Conservation (phyloP, 1,140 invertebrate genomes). For the Macrobrachium nipponense region DNA sequence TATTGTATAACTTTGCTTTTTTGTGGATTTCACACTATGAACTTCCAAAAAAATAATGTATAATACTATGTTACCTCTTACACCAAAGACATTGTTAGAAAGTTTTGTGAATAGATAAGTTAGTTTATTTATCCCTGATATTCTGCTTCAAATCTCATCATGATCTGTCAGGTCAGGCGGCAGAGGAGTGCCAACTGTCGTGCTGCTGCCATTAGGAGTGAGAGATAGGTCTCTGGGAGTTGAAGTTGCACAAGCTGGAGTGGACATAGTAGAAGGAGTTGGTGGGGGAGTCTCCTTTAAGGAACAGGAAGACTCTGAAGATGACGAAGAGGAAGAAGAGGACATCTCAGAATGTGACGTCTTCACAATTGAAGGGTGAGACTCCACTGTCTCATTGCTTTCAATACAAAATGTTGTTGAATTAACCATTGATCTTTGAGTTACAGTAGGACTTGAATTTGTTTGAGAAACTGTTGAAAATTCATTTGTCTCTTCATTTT, state of each 20-base stretch:
- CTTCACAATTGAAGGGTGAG: constrained; percentile 12
- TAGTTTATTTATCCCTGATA: not conserved
- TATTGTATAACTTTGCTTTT: constrained; percentile 6
- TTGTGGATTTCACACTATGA: not conserved
- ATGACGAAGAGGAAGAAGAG: constrained; percentile 42
- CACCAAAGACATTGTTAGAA: too few relatives aligned
- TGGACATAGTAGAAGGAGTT: constrained; percentile 49
- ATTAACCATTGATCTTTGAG: constrained; percentile 45
- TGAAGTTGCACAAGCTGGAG: constrained; percentile 45
- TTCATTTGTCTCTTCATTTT: not conserved
- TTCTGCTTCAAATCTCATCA: constrained; percentile 27
- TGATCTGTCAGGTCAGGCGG: constrained; percentile 38
- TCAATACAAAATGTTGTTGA: constrained; percentile 53
- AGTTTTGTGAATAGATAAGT: not conserved
- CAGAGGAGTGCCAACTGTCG: constrained; percentile 46
- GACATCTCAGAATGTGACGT: constrained; percentile 30
- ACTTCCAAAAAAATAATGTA: too few relatives aligned
- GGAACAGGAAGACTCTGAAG: constrained; percentile 34
- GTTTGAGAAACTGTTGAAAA: not conserved
- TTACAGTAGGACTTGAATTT: constrained; percentile 22
- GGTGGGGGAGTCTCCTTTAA: constrained; percentile 48
- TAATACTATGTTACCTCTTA: too few relatives aligned
- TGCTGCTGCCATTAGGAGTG: constrained; percentile 42
- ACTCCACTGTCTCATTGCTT: constrained; percentile 27
- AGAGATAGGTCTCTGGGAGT: constrained; percentile 36